Evolutionary conservation across 2,797 vertebrate genomes (phyloP).

Genomic region (Artibeus jamaicensis): DNA sequence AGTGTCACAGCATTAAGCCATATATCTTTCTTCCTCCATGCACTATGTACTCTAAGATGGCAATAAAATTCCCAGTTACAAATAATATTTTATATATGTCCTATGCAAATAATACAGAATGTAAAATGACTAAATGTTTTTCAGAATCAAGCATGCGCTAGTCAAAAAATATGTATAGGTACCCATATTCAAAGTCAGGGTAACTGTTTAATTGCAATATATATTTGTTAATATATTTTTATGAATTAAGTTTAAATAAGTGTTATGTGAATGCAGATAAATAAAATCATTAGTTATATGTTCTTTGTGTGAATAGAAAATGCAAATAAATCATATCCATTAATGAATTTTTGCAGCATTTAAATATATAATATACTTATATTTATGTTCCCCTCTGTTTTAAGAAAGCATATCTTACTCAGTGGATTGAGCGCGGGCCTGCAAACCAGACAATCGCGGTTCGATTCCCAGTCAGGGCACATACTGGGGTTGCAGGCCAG

Average conservation of each 20-base stretch:
- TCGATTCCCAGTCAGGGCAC: too few relatives aligned
- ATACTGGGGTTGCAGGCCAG: too few relatives aligned
- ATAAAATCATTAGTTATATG: neutral
- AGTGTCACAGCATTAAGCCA: neutral
- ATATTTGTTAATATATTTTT: neutral
- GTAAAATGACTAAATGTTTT: slow-evolving; percentile 17
- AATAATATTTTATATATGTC: neutral
- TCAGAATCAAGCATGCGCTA: neutral
- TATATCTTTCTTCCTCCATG: neutral
- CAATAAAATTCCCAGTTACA: neutral
- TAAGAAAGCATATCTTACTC: too few relatives aligned
- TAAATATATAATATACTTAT: neutral
- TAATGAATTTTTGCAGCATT: neutral
- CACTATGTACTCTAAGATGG: neutral
- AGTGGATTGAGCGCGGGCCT: too few relatives aligned
- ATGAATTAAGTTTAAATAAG: neutral
- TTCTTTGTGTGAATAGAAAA: neutral
- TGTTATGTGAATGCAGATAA: neutral
- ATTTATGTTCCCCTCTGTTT: too few relatives aligned
- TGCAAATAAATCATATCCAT: neutral
- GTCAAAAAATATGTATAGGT: neutral
- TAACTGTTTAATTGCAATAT: neutral
- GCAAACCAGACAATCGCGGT: too few relatives aligned
- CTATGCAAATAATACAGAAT: neutral
- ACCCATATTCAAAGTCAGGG: neutral